Percentiles rank a stretch among this genome's conserved stretches.
Conservation (phyloP, 1,140 invertebrate genomes). For the Drosophila ogumai region DNA sequence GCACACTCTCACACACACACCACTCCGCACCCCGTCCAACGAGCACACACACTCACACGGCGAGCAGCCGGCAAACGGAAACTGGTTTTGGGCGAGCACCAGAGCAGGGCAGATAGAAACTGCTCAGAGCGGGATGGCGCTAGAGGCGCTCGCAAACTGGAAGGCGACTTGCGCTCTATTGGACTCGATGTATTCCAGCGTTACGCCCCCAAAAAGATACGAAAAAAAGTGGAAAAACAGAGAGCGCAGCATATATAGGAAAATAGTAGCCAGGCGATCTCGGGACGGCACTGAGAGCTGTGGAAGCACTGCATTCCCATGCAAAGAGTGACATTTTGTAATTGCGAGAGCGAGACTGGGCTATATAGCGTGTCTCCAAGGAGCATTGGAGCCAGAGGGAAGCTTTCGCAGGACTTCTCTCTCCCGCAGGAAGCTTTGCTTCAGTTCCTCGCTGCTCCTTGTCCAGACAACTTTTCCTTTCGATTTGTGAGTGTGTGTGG, state of each 20-base stretch:
- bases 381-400: conserved; percentile 13
- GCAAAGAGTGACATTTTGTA: conserved; percentile 80
- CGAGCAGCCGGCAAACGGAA: conserved; percentile 23
- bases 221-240: conserved; percentile 6
- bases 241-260: conserved; percentile 8
- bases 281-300: conserved; percentile 7
- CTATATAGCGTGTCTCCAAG: background rate
- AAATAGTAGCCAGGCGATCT: conserved; percentile 10
- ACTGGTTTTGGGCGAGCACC: conserved; percentile 61
- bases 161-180: conserved; percentile 80
- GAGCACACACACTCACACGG: conserved; percentile 11
- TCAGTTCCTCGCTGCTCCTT: conserved; percentile 75
- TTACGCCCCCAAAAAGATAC: conserved; percentile 63
- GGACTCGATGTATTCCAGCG: conserved; percentile 62
- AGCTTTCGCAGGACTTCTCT: conserved; percentile 64
- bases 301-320: conserved; percentile 62
- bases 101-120: conserved; percentile 31
- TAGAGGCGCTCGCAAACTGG: conserved; percentile 46
- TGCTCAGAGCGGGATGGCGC: conserved; percentile 35
- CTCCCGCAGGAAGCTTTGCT: conserved; percentile 64
- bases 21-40: conserved; percentile 16
- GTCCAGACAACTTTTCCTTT: conserved; percentile 73
- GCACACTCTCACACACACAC: conserved; percentile 6
- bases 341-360: conserved; percentile 41
- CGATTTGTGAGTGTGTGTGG: conserved; percentile 56